phyloP scores from a whole-genome alignment of 2,797 vertebrate species.

The Dromococcyx pavoninus region DNA sequence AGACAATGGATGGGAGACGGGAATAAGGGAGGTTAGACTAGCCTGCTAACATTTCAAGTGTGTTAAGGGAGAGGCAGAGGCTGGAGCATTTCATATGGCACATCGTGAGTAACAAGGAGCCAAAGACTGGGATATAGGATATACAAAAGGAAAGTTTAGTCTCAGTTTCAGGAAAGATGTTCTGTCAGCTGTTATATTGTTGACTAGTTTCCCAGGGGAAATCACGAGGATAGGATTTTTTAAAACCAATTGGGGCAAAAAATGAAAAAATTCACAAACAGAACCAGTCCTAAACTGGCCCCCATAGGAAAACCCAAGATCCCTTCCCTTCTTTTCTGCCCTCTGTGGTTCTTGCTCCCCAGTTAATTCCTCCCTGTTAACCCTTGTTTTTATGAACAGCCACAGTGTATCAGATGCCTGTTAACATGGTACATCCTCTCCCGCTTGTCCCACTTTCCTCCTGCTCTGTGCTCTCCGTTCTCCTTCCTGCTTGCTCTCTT shows the following conservation, averaged over 20 bases:
- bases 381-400: not conserved
- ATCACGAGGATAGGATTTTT: not conserved
- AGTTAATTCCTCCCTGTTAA: not conserved
- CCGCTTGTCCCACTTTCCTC: not conserved
- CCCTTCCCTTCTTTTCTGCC: not conserved
- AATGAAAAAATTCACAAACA: not conserved
- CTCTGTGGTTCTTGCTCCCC: not conserved
- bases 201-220: slow-evolving; percentile 28
- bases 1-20: not conserved
- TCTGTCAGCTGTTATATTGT: not conserved
- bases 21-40: not conserved
- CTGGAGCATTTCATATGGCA: not conserved
- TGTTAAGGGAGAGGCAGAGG: accelerated
- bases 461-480: not conserved
- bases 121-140: not conserved
- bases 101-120: not conserved
- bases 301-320: accelerated
- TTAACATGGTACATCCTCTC: not conserved
- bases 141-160: slow-evolving; percentile 34
- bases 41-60: not conserved
- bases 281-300: not conserved
- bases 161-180: slow-evolving; percentile 36
- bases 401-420: not conserved
- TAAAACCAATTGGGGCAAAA: not conserved
- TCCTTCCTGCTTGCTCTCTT: not conserved